Base-by-base conservation (phyloP, 1,140 invertebrate species). In the Cotesia glomerata region DNA sequence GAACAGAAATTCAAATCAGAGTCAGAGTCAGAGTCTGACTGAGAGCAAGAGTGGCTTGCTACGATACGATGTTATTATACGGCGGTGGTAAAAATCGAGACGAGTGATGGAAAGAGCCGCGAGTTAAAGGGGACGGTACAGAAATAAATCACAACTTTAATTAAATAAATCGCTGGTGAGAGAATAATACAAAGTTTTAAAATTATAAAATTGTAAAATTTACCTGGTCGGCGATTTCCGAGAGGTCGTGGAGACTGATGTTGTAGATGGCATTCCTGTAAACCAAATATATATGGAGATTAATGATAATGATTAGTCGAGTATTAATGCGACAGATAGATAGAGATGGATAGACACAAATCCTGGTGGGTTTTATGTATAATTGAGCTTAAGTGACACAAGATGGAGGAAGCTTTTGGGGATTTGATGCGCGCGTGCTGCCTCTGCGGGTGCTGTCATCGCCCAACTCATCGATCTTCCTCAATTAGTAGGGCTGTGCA, bases 181-280 rank as follows among this genome's bases (percentile, higher is more conserved):
- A 5, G 16, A 54, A n/a, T 5, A 54, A 54, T 18, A 36, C 3
- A 3, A 9, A 34, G 9, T n/a, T 11, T 18, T 26, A 32, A 4
- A 58, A 54, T 52, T 9, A 26, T 45, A 11, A 14, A 39, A 14
- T 61, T 13, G 2, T 35, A 45, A 49, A 36, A 63, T 63, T 86
- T 82, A 91, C 90, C 86, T 90, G 88, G 75, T 89, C 88, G 45
- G 84, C 80, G 77, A 88, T 82, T 84, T 95, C 92, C 71, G 88
- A 88, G 78, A 93, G 88, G 80, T 93, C 91, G 76, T 89, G 88
- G 69, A 95, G 87, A 81, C 92, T 94, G 80, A 95, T 89, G 86
- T 95, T 95, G 86, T 95, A 95, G 76, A 95, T 90, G 80, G 91
- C 89, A 86, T 95, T 94, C 82, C 93, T 93, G 87, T 73, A 91